Percentiles rank a stretch among this genome's conserved stretches.
Conservation (phyloP, 2,888 invertebrate genomes). For the Cybosia mesomella region DNA sequence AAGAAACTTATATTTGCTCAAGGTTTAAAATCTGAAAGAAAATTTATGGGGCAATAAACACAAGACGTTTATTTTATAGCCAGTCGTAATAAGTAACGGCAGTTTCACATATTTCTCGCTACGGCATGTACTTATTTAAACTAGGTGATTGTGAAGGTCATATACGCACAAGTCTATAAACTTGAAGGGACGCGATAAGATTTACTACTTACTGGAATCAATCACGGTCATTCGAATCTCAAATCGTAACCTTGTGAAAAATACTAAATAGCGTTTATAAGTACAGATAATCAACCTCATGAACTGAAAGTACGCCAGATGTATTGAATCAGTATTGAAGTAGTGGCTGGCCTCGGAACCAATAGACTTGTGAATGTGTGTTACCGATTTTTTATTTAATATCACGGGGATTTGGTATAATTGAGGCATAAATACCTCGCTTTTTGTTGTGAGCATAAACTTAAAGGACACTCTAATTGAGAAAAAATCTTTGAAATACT, state of each 20-base stretch:
- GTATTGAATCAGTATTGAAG: slow-evolving; percentile 54
- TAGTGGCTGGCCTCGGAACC: slow-evolving; percentile 60
- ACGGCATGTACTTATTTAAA: slow-evolving; percentile 57
- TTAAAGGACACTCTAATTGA: neutral
- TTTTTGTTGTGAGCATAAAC: slow-evolving; percentile 1
- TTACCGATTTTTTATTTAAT: slow-evolving; percentile 45
- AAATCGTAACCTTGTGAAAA: slow-evolving; percentile 60
- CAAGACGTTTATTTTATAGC: slow-evolving; percentile 27
- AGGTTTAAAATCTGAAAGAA: slow-evolving; percentile 19
- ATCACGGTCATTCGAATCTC: slow-evolving; percentile 59
- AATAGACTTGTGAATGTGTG: slow-evolving; percentile 56
- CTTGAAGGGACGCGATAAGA: slow-evolving; percentile 60
- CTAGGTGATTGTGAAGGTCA: slow-evolving; percentile 63
- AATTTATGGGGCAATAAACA: slow-evolving; percentile 29
- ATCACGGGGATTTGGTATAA: slow-evolving; percentile 45
- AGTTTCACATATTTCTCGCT: slow-evolving; percentile 60
- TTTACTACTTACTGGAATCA: slow-evolving; percentile 64
- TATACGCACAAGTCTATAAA: slow-evolving; percentile 47
- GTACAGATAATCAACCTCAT: slow-evolving; percentile 47
- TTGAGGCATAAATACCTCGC: slow-evolving; percentile 14
- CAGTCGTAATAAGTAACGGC: slow-evolving; percentile 23
- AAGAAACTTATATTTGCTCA: slow-evolving; percentile 2
- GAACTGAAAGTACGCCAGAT: slow-evolving; percentile 62
- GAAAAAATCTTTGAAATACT: neutral
- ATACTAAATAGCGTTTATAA: slow-evolving; percentile 45